Evolutionary conservation across 2,888 invertebrate genomes (phyloP).

Genomic region (Tricholauxania praeusta): DNA sequence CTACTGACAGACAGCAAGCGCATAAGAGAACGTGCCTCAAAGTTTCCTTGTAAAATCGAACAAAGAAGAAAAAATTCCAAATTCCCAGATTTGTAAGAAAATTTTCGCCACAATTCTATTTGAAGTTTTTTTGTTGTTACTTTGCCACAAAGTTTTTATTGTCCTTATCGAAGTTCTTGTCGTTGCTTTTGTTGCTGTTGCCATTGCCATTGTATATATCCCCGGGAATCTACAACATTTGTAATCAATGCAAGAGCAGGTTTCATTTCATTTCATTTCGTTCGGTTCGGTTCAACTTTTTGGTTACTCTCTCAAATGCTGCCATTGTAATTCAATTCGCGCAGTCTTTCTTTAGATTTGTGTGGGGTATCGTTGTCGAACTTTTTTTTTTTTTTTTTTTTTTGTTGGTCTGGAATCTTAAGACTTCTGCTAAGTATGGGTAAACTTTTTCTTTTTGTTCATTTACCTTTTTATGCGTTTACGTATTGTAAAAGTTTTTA

Average conservation of each 20-base stretch:
- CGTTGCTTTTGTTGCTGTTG: slow-evolving; percentile 5
- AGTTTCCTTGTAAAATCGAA: not conserved
- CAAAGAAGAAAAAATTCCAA: slow-evolving; percentile 1
- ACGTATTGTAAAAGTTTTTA: not conserved
- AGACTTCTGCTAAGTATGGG: slow-evolving; percentile 9
- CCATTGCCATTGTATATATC: not conserved
- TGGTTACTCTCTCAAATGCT: slow-evolving; percentile 28
- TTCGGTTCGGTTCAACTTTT: no score
- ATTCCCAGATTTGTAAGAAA: slow-evolving; percentile 24
- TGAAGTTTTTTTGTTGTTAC: slow-evolving; percentile 15
- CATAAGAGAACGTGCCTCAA: not conserved
- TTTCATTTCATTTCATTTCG: slow-evolving; percentile 17
- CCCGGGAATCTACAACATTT: slow-evolving; percentile 18
- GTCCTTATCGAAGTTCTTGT: slow-evolving; percentile 2
- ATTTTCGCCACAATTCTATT: slow-evolving; percentile 28
- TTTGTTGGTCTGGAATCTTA: not conserved
- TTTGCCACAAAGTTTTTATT: not conserved
- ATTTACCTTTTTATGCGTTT: not conserved
- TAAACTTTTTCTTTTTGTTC: slow-evolving; percentile 6
- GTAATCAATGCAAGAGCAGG: slow-evolving; percentile 33
- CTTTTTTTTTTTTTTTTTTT: not conserved
- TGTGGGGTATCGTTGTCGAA: not conserved
- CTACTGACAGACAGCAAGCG: not conserved
- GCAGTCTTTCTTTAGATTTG: slow-evolving; percentile 9
- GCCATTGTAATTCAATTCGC: slow-evolving; percentile 37